Evolutionary conservation across 1,140 invertebrate species (phyloP).

Genomic region (Ceratosolen fusciceps): DNA sequence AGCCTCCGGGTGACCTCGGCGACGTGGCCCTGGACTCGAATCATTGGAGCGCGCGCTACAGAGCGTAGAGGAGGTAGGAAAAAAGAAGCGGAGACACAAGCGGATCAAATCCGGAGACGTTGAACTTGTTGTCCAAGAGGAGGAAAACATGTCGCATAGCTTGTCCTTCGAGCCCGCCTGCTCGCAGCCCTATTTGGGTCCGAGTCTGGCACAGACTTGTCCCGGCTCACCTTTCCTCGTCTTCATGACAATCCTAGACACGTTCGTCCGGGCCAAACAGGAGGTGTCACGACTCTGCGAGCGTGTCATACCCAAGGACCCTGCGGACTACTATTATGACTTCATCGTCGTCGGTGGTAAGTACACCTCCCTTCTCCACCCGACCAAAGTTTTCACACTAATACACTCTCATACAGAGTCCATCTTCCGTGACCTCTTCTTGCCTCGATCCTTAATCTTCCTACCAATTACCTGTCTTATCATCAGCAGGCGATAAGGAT

Average conservation of each 20-base stretch:
- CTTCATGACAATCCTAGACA: slow-evolving; percentile 74
- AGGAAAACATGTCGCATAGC: slow-evolving; percentile 60
- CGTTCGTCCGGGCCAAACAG: slow-evolving; percentile 69
- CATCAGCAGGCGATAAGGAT: too few species aligned
- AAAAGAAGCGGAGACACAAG: neutral
- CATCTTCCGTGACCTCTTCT: too few species aligned
- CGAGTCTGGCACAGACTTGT: slow-evolving; percentile 70
- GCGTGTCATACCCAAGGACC: slow-evolving; percentile 63
- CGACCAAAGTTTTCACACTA: too few species aligned
- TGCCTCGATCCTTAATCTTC: too few species aligned
- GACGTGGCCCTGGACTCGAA: slow-evolving; percentile 27
- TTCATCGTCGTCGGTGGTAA: slow-evolving; percentile 75
- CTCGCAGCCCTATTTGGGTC: slow-evolving; percentile 65
- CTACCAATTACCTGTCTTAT: too few species aligned
- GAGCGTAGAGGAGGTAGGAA: neutral
- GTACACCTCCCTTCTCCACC: slow-evolving; percentile 46
- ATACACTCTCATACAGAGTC: too few species aligned
- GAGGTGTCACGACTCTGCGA: slow-evolving; percentile 71
- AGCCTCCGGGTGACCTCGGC: slow-evolving; percentile 2
- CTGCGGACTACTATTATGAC: slow-evolving; percentile 71
- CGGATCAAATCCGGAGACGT: neutral
- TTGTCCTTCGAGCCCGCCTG: slow-evolving; percentile 54
- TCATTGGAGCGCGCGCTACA: slow-evolving; percentile 16
- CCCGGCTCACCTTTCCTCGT: slow-evolving; percentile 71
- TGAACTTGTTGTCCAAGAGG: neutral